Conservation (phyloP, 2,888 invertebrate species). For the Pimpla rufipes region DNA sequence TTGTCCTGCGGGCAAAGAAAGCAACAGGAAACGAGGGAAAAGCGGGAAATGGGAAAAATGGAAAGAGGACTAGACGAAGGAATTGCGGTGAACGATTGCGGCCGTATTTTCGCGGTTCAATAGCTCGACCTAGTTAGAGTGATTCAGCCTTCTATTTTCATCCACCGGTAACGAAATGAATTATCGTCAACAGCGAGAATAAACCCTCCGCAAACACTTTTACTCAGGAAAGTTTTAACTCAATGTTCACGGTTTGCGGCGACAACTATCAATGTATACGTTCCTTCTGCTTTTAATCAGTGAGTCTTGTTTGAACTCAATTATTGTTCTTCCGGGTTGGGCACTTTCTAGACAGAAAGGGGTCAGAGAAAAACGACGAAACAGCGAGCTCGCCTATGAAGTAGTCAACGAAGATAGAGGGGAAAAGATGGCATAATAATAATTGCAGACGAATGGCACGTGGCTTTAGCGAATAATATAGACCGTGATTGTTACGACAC, state of each 20-base stretch:
- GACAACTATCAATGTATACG: neutral
- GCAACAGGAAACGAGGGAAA: neutral
- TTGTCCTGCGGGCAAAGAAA: neutral
- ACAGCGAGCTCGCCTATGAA: neutral
- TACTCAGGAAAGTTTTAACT: constrained; percentile 20
- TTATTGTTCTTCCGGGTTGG: neutral
- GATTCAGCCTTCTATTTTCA: constrained; percentile 13
- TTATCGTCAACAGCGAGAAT: constrained; percentile 22
- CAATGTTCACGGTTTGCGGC: neutral
- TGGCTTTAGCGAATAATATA: neutral
- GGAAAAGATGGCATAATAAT: too few relatives aligned
- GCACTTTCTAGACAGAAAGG: neutral
- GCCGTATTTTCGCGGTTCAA: too few relatives aligned
- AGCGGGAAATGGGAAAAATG: neutral
- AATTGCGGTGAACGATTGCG: too few relatives aligned
- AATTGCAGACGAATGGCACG: neutral
- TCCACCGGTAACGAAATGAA: neutral
- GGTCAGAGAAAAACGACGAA: neutral
- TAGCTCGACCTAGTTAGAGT: constrained; percentile 19
- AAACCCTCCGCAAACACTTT: neutral
- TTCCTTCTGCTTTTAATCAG: constrained; percentile 1
- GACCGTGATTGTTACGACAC: constrained; percentile 1
- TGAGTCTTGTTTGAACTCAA: constrained; percentile 26
- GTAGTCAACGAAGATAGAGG: too few relatives aligned
- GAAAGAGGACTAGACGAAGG: neutral